Evolutionary conservation across 2,888 invertebrate genomes (phyloP), one percentile per base, ranked within the genome.

Genomic region (Venusia cambrica): DNA sequence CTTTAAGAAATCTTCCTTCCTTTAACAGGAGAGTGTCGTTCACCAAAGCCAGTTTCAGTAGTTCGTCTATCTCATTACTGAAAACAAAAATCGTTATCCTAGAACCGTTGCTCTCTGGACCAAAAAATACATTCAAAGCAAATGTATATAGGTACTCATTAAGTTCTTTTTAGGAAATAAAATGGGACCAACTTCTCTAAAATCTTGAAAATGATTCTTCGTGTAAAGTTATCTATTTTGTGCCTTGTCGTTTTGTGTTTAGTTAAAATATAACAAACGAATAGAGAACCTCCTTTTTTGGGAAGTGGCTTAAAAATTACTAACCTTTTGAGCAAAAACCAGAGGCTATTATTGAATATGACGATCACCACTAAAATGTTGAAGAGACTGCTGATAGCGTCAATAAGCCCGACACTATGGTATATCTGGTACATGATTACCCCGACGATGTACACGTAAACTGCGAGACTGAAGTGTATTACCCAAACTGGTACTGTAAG

Each of bases 321-420:
- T 12, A 18, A 71, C 71, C 65, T 57, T 51, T 64, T 62, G 1
- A 17, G 21, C 5, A 65, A 20, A 16, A 56, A 32, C 71, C 68
- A 71, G 25, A 41, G 47, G 11, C 49, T 53, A 6, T 22, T 41
- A 26, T 51, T 64, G 1, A 28, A 9, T 3, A 57, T 40, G 1
- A 68, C 19, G 0, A 55, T 9, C 5, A 60, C 51, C 2, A 65
- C 36, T 0, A 58, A 52, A 9, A 71, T 34, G 13, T 65, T 67
- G 17, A 70, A 57, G 34, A 57, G 56, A 18, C 61, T 64, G 20
- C 63, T 64, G n/a, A 64, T 42, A n/a, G 31, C 49, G 29, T 62
- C 62, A 1, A 54, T 18, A 7, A 50, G 40, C 5, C 33, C 53
- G 0, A 44, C 35, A 1, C 62, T 57, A 14, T 48, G 46, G 22